Evolutionary conservation across 2,113 vertebrate genomes (phyloP), one percentile per base, ranked within the genome.

Genomic region (Pao palembangensis): DNA sequence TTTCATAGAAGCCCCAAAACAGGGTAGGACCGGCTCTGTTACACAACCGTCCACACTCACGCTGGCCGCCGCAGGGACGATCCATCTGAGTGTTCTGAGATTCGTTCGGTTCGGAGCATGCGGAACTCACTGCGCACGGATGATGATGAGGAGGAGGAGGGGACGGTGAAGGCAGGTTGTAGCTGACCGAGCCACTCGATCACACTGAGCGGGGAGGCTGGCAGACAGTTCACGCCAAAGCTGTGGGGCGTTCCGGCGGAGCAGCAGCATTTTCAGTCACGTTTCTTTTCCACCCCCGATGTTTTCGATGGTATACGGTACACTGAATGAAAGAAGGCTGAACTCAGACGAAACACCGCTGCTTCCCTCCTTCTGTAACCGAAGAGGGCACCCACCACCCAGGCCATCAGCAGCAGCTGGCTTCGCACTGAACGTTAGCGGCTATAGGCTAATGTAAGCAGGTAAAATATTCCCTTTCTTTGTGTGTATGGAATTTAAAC

Each of bases 61-160:
- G 12, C 43, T 44, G 43, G 13, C 3, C 3, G 43, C 13, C 15
- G 44, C 44, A 8, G 15, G 6, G n/a, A 47, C 13, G 10, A 17
- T 47, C 44, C 44, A 16, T 1, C 6, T 16, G 43, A 6, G 43
- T 44, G 12, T 44, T 13, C n/a, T 47, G 14, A n/a, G 44, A 4
- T 17, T 15, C 17, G 2, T 2, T 4, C 6, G 15, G 5, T 47
- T 63, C 31, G 62, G 48, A 63, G 78, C 81, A 88, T 85, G 87
- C 89, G 88, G 88, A 91, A 90, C 82, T 87, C 73, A 48, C 58
- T 63, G 69, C 63, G 58, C 76, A 54, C 63, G 20, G 80, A 18
- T 67, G 81, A 57, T 41, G 75, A 80, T 38, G 34, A 38, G 8
- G 34, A 38, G 8, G 34, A 47, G 25, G 76, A 75, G 61, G 79